These are phyloP conservation scores for rat (Rattus norvegicus) DNA, from an alignment of 2,113 vertebrate genomes.

Conservation along the genomic window GRCr8 NC_086021.1:67431001-67431500, in stretches of 20 bases:
- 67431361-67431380: slow-evolving; percentile 74
- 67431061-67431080: slow-evolving; percentile 56
- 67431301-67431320: slow-evolving; percentile 72
- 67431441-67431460: slow-evolving; percentile 37
- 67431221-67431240: slow-evolving; percentile 55
- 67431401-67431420: slow-evolving; percentile 72
- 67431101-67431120: slow-evolving; percentile 67
- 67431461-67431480: slow-evolving; percentile 12
- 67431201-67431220: slow-evolving; percentile 69
- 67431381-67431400: slow-evolving; percentile 58
- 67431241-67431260: background rate
- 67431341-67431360: slow-evolving; percentile 54
- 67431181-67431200: slow-evolving; percentile 80
- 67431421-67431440: slow-evolving; percentile 63
- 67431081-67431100: slow-evolving; percentile 63
- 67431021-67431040: background rate
- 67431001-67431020: background rate
- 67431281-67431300: slow-evolving; percentile 63
- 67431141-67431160: slow-evolving; percentile 71
- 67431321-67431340: slow-evolving; percentile 62
- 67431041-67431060: slow-evolving; percentile 16
- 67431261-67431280: slow-evolving; percentile 54
- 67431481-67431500: slow-evolving; percentile 34
- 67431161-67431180: slow-evolving; percentile 74
- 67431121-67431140: slow-evolving; percentile 76